Evolutionary conservation across 35 echinoderm and acorn worm genomes (phyloP).

Genomic region (Chiridota heheva): DNA sequence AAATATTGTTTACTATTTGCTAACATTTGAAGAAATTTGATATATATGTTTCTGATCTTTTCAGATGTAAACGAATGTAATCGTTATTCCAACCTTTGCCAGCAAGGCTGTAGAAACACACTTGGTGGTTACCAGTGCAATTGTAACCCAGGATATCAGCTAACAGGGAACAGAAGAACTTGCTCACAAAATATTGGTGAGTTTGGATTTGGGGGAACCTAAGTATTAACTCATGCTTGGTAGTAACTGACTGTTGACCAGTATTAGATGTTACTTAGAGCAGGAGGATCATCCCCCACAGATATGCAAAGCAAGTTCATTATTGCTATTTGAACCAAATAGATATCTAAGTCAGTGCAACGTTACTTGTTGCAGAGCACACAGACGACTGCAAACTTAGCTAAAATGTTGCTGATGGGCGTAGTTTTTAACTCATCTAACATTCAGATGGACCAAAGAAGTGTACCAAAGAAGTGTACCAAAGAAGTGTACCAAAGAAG

Average conservation of each 20-base stretch:
- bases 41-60: conserved; percentile 4
- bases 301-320: not conserved
- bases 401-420: no score
- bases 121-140: conserved; percentile 71
- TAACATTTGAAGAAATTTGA: not conserved
- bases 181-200: conserved; percentile 24
- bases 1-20: not conserved
- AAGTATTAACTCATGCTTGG: not conserved
- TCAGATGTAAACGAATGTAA: conserved; percentile 84
- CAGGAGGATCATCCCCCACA: not conserved
- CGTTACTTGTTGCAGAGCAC: no score
- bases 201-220: not conserved
- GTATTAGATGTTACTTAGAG: not conserved
- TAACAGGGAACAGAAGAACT: conserved; percentile 62
- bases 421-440: no score
- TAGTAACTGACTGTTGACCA: not conserved
- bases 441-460: no score
- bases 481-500: no score
- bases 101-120: conserved; percentile 77
- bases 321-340: not conserved
- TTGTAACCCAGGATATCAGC: conserved; percentile 38
- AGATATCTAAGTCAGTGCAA: not conserved
- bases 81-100: conserved; percentile 55
- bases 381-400: no score
- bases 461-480: no score